Conservation (phyloP, 2,888 invertebrate species). For the Euphydryas editha region DNA sequence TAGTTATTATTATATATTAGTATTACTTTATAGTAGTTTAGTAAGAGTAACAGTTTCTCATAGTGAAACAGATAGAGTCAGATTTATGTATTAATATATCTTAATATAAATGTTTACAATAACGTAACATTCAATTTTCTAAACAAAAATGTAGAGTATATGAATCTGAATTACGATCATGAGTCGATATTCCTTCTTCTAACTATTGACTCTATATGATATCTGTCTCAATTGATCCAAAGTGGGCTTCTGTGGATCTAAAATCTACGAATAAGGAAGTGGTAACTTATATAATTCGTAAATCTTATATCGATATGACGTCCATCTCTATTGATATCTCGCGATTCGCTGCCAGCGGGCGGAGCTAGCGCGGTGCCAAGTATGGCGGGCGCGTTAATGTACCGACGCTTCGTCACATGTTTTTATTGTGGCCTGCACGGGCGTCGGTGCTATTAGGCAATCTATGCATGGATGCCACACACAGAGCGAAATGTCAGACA, state of each 20-base stretch:
- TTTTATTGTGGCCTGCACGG: conserved; percentile 68
- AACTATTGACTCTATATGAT: not conserved
- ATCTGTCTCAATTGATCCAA: conserved; percentile 1
- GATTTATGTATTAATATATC: no score
- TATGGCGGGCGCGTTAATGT: conserved; percentile 82
- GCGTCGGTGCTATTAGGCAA: conserved; percentile 55
- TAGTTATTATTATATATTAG: no score
- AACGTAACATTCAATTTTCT: no score
- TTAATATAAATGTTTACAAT: no score
- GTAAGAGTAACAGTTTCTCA: no score
- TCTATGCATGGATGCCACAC: conserved; percentile 42
- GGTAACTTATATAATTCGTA: conserved; percentile 29
- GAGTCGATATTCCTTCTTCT: not conserved
- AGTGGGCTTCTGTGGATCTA: conserved; percentile 33
- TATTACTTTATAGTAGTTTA: no score
- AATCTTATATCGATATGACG: conserved; percentile 57
- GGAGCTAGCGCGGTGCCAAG: conserved; percentile 75
- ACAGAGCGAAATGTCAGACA: conserved; percentile 40
- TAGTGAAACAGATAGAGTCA: not conserved
- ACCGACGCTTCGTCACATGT: conserved; percentile 68
- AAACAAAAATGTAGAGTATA: no score
- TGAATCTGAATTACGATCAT: not conserved
- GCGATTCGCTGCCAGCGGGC: conserved; percentile 70
- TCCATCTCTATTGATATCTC: conserved; percentile 67
- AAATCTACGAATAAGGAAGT: conserved; percentile 29